Conservation (phyloP, 1,140 invertebrate genomes). For the Hypsibius dujardini region DNA sequence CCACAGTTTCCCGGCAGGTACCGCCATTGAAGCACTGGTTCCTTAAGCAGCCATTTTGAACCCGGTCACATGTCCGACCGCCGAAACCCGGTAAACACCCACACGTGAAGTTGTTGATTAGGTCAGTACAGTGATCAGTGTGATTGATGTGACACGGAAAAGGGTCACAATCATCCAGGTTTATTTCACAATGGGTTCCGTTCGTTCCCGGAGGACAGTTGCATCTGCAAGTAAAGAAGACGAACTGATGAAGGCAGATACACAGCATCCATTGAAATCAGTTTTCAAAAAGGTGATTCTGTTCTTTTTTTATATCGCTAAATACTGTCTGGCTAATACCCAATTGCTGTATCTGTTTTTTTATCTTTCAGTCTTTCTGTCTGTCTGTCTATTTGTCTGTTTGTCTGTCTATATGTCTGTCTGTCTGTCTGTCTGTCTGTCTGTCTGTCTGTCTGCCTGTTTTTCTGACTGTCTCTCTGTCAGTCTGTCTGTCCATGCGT, state of each 20-base stretch:
- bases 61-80: constrained; percentile 29
- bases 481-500: no score
- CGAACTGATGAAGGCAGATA: background rate
- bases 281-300: no score
- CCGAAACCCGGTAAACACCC: constrained; percentile 50
- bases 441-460: no score
- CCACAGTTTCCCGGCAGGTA: constrained; percentile 23
- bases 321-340: no score
- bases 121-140: constrained; percentile 66
- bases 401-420: no score
- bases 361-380: no score
- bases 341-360: no score
- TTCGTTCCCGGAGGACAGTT: background rate
- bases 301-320: no score
- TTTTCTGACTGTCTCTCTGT: no score
- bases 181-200: constrained; percentile 63
- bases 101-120: constrained; percentile 64
- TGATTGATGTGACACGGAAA: constrained; percentile 74
- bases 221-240: background rate
- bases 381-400: no score
- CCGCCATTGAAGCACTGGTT: constrained; percentile 27
- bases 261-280: background rate
- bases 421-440: no score
- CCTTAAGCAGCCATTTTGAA: constrained; percentile 26
- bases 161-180: constrained; percentile 72